Percentiles rank a stretch among this genome's conserved stretches.
phyloP scores from a whole-genome alignment of 2,113 vertebrate genomes.

The Mirza zaza region DNA sequence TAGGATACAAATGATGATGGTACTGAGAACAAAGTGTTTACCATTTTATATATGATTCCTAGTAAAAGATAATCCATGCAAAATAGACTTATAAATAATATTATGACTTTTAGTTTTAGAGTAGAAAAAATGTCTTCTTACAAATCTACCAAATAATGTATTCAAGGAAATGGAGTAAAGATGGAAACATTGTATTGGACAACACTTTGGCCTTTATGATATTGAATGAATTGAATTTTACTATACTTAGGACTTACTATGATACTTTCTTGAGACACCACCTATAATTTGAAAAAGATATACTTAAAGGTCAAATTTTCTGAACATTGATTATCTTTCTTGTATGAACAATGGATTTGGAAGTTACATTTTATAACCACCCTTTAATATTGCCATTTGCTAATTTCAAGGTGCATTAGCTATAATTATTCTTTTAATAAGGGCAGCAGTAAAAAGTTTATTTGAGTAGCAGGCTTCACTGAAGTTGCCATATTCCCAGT shows the following conservation, averaged over 20 bases:
- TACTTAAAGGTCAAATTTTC: conserved; percentile 51
- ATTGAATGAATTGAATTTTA: not conserved
- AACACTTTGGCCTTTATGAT: not conserved
- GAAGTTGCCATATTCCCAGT: not conserved
- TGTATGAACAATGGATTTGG: conserved; percentile 53
- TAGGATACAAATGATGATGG: not conserved
- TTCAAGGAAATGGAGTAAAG: not conserved
- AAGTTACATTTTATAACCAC: conserved; percentile 44
- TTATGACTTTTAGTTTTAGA: not conserved
- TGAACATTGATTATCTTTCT: conserved; percentile 62
- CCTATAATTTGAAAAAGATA: conserved; percentile 46
- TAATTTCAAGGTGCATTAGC: conserved; percentile 68
- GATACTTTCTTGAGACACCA: not conserved
- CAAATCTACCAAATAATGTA: not conserved
- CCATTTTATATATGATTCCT: not conserved
- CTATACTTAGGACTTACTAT: not conserved
- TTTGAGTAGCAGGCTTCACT: conserved; percentile 38
- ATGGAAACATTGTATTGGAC: not conserved
- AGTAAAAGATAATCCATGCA: not conserved
- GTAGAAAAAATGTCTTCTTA: not conserved
- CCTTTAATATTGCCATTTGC: conserved; percentile 53
- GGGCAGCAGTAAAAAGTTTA: conserved; percentile 7
- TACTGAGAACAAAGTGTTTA: not conserved
- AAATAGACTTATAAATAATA: not conserved
- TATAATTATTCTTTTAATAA: conserved; percentile 69